Evolutionary conservation across 2,797 vertebrate genomes (phyloP), one percentile per base, ranked within the genome.

Genomic region (Acomys russatus): DNA sequence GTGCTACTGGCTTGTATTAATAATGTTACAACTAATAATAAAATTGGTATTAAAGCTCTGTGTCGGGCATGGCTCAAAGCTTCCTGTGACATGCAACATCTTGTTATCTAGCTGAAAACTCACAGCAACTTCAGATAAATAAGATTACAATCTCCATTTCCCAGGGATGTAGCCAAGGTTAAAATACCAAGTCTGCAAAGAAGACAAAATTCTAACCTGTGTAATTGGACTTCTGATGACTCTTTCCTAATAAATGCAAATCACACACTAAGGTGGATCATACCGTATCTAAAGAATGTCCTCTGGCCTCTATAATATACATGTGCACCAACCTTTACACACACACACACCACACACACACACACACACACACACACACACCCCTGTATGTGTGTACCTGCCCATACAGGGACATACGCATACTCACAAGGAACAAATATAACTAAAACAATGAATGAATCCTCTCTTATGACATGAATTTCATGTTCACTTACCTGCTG

Each of bases 151-250:
- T 82, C 49, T 86, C 85, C 64, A 84, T 71, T 63, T 92, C 30
- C 51, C 56, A 73, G 49, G 94, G 49, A 66, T 51, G 38, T 77
- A 87, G 18, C 68, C 63, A 96, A 96, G 94, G 94, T 96, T 96
- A 92, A 92, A 92, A 95, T 38, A 92, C 35, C 28, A 90, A 88
- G 61, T 88, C 91, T 85, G 85, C 59, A 77, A 93, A 90, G 74
- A 59, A 85, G 35, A 38, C 51, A 28, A n/a, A 79, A 18, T 92
- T 92, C 79, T 88, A 93, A 90, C 35, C 71, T 82, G 35, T 63
- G 3, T 88, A 56, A 80, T 95, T 96, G 89, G 92, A 91, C 88
- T 97, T 94, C 83, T 49, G 70, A 79, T 51, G 88, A 96, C 74
- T 91, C 15, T 64, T 87, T 94, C 91, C 90, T 93, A 92, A 89